These are phyloP conservation scores for Oncopodura yosiiana DNA, from an alignment of 1,140 invertebrate genomes.

Conservation along the genomic window DNA sequence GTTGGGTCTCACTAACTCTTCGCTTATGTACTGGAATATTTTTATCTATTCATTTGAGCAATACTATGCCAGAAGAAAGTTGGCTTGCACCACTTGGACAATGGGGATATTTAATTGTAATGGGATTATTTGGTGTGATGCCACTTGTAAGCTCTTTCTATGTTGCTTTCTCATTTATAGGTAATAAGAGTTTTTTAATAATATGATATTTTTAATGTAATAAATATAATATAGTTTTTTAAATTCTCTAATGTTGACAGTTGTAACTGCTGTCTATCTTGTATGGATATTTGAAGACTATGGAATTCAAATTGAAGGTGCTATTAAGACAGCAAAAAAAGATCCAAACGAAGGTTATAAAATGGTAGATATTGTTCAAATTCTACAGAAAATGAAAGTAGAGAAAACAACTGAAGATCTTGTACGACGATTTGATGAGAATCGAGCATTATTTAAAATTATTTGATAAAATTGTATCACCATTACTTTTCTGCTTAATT, in stretches of 20 bases:
- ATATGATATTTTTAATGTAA: no score
- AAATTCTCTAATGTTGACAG: no score
- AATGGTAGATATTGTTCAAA: conserved; percentile 2
- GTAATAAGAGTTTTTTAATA: no score
- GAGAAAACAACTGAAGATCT: conserved; percentile 7
- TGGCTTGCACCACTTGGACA: conserved; percentile 4
- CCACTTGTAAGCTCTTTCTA: conserved; percentile 7
- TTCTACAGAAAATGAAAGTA: conserved; percentile 5
- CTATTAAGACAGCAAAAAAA: conserved; percentile 15
- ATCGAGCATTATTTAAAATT: conserved; percentile 11
- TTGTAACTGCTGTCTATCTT: conserved; percentile 18
- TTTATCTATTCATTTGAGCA: conserved; percentile 10
- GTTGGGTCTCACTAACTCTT: conserved; percentile 16
- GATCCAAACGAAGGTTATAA: conserved; percentile 2
- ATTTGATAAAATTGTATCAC: conserved; percentile 20
- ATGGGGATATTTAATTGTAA: conserved; percentile 14
- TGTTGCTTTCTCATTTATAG: conserved; percentile 24
- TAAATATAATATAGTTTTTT: no score
- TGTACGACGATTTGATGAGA: conserved; percentile 10
- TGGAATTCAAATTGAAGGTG: conserved; percentile 16
- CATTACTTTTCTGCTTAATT: conserved; percentile 15
- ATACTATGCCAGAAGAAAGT: conserved; percentile 9
- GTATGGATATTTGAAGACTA: conserved; percentile 29
- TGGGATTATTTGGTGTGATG: conserved; percentile 14
- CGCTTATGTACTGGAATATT: conserved; percentile 18